phyloP scores from a whole-genome alignment of 1,140 invertebrate genomes.

The Phenacoccus solenopsis region DNA sequence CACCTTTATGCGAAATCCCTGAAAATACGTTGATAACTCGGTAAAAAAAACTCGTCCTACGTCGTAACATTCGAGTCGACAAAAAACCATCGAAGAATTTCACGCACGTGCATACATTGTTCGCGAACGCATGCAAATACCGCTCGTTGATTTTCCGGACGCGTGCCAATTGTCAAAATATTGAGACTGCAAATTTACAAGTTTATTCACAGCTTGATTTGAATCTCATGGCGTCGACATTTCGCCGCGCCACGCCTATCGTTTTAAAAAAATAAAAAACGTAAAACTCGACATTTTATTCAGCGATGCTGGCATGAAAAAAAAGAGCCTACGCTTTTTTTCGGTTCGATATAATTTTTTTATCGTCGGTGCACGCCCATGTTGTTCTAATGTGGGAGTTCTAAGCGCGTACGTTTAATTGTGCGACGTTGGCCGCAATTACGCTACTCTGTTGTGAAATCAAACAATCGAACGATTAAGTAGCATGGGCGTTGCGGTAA shows the following conservation, averaged over 20 bases:
- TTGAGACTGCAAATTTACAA: constrained; percentile 18
- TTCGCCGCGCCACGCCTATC: background rate
- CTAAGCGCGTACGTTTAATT: background rate
- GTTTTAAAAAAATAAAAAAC: background rate
- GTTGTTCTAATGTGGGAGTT: background rate
- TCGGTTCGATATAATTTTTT: constrained; percentile 10
- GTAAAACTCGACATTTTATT: background rate
- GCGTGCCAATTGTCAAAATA: constrained; percentile 16
- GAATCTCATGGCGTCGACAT: background rate
- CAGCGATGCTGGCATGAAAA: background rate
- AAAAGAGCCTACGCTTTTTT: background rate
- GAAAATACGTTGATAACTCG: too few species aligned
- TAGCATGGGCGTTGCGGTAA: background rate
- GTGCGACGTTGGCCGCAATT: background rate
- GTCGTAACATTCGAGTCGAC: too few species aligned
- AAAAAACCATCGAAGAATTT: too few species aligned
- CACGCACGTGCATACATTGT: background rate
- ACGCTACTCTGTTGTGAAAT: background rate
- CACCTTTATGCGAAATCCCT: too few species aligned
- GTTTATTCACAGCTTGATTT: constrained; percentile 12
- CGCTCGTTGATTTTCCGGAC: constrained; percentile 9
- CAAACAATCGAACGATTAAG: background rate
- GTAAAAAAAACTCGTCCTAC: too few species aligned
- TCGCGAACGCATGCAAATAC: background rate
- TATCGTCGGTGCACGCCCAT: background rate